phyloP scores from a whole-genome alignment of 2,113 vertebrate genomes.

The Cochlearius cochlearius region DNA sequence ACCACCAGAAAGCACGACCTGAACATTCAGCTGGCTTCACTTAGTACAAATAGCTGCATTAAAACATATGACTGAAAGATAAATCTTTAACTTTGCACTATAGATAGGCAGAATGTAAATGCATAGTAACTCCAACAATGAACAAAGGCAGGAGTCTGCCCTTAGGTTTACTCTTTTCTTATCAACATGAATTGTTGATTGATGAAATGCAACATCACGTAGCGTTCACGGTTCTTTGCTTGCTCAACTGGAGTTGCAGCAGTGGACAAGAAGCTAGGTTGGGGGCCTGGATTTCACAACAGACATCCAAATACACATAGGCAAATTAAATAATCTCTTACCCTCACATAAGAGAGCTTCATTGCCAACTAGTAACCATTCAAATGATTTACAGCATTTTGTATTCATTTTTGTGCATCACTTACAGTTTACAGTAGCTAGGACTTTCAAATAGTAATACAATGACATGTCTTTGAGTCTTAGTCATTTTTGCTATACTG shows the following conservation, averaged over 20 bases:
- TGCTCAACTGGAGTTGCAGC: neutral
- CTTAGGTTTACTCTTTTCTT: neutral
- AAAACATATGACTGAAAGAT: neutral
- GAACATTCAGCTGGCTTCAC: neutral
- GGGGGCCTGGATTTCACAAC: neutral
- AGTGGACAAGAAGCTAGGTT: neutral
- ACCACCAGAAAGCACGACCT: neutral
- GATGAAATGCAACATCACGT: neutral
- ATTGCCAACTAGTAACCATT: neutral
- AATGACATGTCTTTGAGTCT: neutral
- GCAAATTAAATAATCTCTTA: neutral
- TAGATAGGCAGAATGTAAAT: neutral
- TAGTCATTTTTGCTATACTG: neutral
- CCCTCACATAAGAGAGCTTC: neutral
- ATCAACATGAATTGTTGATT: neutral
- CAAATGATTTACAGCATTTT: neutral
- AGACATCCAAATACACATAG: neutral
- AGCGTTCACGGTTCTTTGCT: neutral
- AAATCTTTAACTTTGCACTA: neutral
- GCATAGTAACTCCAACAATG: neutral
- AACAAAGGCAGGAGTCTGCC: neutral
- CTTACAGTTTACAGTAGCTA: neutral
- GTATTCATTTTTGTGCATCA: neutral
- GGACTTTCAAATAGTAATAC: neutral
- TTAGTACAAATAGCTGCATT: neutral